Evolutionary conservation across 2,113 vertebrate species (phyloP), one percentile per base, ranked within the genome.

Genomic region (Ammodytes marinus): DNA sequence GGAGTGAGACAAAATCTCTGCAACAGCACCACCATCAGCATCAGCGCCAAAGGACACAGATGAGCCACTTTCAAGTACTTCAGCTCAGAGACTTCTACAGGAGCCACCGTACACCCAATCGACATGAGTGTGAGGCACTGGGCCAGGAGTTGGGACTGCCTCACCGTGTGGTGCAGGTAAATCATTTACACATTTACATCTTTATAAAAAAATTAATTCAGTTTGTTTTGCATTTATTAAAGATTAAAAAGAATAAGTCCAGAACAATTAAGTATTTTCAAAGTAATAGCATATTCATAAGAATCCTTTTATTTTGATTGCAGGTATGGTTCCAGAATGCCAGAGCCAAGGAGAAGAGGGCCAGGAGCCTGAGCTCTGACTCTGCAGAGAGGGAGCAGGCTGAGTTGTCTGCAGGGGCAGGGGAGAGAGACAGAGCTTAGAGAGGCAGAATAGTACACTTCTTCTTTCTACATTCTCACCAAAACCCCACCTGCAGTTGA

Each of bases 261-360:
- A 77, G 8, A 49, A 72, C 9, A 49, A 37, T 19, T 12, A 58
- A 43, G 39, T 39, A 0, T 57, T 59, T 54, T 15, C 53, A 40
- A 19, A 4, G 3, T 37, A 46, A 54, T 55, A 43, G 7, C 14
- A 42, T 53, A 39, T 74, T 69, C 35, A 43, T 71, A 35, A 49
- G 11, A 57, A 70, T 73, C 37, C 19, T 7, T 46, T 49, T 80
- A 73, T 69, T 7, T 46, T 49, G 79, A 73, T 69, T 86, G 49
- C 69, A 94, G 93, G 98, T 99, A 92, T 99, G 98, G 98, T 99
- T 99, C 95, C 98, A 99, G 94, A 99, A 99, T 89, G 97, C 97
- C 82, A 94, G 98, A 91, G 97, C 98, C 5, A 99, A 99, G 94
- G 98, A 99, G 87, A 99, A 99, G 91, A 97, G 98, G 91, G 95